Evolutionary conservation across 2,113 vertebrate genomes (phyloP).

Genomic region (Gavialis gangeticus): DNA sequence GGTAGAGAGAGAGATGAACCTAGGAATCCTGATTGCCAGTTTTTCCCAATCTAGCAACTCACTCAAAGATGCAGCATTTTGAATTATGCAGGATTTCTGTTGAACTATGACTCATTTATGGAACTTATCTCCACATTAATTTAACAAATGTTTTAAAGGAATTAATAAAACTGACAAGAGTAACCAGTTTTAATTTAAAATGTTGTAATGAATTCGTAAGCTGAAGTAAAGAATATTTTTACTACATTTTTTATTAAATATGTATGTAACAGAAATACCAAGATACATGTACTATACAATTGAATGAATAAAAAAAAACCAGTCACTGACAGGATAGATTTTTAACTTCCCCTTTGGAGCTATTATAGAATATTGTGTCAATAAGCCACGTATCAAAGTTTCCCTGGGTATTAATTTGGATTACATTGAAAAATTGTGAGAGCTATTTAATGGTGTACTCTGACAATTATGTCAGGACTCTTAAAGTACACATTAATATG

Average conservation of each 20-base stretch:
- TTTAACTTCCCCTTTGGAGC: background rate
- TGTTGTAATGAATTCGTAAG: background rate
- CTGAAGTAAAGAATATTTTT: background rate
- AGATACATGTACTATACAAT: background rate
- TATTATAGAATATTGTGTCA: background rate
- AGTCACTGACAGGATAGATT: background rate
- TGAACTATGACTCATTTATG: background rate
- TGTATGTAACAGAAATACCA: background rate
- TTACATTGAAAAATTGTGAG: background rate
- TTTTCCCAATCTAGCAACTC: background rate
- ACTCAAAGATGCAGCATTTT: background rate
- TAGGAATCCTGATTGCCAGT: background rate
- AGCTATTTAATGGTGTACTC: background rate
- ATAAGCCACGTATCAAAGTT: background rate
- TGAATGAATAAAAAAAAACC: background rate
- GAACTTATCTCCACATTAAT: background rate
- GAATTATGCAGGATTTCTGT: background rate
- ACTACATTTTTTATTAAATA: background rate
- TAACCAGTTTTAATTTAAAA: constrained; percentile 27
- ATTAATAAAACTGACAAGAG: background rate
- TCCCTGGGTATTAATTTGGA: background rate
- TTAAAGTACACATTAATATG: background rate
- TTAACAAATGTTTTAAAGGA: background rate
- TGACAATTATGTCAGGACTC: background rate
- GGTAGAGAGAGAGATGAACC: background rate